A percentile compares a stretch with the other conserved stretches of the same genome.
Conservation (phyloP, 35 echinoderm and acorn worm species). For the Apostichopus californicus region DNA sequence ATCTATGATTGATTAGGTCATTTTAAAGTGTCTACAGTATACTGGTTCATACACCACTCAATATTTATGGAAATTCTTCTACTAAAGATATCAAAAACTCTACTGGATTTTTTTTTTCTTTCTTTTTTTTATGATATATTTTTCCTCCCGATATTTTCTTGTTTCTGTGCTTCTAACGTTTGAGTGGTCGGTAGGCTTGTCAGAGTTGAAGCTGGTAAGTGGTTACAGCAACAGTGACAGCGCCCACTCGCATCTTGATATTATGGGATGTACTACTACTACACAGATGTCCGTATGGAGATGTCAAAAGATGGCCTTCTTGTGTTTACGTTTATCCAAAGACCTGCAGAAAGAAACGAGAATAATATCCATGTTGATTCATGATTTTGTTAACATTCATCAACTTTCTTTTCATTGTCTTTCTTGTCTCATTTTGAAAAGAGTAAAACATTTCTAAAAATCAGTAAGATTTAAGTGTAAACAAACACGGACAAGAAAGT, state of each 20-base stretch:
- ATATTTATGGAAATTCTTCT: too few species aligned
- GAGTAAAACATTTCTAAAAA: too few species aligned
- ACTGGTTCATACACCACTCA: too few species aligned
- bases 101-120: neutral
- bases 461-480: too few species aligned
- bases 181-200: neutral
- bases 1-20: too few species aligned
- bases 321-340: slow-evolving; percentile 52
- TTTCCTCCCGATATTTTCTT: neutral
- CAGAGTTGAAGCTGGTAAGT: neutral
- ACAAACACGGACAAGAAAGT: too few species aligned
- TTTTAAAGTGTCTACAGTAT: too few species aligned
- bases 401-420: neutral
- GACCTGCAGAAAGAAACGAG: neutral
- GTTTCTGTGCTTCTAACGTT: neutral
- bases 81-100: neutral
- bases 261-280: neutral
- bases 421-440: too few species aligned
- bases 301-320: slow-evolving; percentile 49
- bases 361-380: too few species aligned
- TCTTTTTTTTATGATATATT: neutral
- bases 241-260: neutral
- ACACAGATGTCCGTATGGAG: neutral
- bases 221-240: neutral
- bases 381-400: too few species aligned